phyloP scores from a whole-genome alignment of 2,888 invertebrate genomes.

The Gymnosoma rotundatum region DNA sequence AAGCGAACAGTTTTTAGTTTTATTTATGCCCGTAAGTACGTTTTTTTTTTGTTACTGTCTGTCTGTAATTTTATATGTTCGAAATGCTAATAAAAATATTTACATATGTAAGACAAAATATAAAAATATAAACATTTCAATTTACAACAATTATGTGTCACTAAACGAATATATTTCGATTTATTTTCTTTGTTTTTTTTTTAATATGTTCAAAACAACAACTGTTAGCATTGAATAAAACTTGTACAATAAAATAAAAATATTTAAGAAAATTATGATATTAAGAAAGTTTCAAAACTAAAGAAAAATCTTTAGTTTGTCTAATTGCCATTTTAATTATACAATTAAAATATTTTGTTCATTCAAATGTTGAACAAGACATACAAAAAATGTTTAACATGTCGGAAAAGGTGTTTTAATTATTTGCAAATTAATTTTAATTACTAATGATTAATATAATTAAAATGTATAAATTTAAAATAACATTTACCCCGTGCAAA shows the following conservation, averaged over 20 bases:
- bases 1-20: too few species aligned
- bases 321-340: conserved; percentile 61
- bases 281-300: conserved; percentile 25
- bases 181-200: conserved; percentile 22
- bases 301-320: conserved; percentile 15
- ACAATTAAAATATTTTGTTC: conserved; percentile 50
- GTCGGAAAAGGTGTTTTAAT: conserved; percentile 58
- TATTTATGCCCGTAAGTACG: too few species aligned
- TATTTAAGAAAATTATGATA: conserved; percentile 50
- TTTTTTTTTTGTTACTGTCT: too few species aligned
- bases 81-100: neutral
- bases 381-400: conserved; percentile 27
- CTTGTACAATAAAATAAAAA: conserved; percentile 19
- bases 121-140: conserved; percentile 42
- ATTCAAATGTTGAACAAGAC: conserved; percentile 47
- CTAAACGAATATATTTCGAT: conserved; percentile 52
- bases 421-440: conserved; percentile 58
- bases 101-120: conserved; percentile 1
- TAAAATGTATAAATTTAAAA: too few species aligned
- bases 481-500: conserved; percentile 33
- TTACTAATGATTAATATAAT: neutral
- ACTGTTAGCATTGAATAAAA: conserved; percentile 34
- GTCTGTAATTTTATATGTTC: conserved; percentile 1
- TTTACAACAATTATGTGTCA: conserved; percentile 51
- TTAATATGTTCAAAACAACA: conserved; percentile 54